These are phyloP conservation scores for Tylochromis polylepis DNA, from an alignment of 2,113 vertebrate genomes.

Conservation along the genomic window DNA sequence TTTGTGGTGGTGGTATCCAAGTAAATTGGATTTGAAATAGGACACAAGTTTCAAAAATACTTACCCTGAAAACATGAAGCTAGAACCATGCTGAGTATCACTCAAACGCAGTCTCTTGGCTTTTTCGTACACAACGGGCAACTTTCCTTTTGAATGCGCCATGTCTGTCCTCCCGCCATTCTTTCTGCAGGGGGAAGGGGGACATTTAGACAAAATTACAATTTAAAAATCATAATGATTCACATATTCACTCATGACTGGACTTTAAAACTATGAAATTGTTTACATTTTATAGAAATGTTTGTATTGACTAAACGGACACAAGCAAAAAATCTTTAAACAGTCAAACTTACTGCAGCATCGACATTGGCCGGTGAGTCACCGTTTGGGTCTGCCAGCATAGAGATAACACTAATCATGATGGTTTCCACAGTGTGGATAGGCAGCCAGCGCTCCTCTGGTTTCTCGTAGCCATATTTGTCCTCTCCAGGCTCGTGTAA, in stretches of 20 bases:
- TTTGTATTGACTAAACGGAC: not conserved
- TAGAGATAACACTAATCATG: conserved; percentile 99
- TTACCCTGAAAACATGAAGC: conserved; percentile 97
- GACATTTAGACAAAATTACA: not conserved
- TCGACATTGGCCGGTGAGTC: conserved; percentile 98
- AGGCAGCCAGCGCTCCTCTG: conserved; percentile 97
- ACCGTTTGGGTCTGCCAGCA: conserved; percentile 98
- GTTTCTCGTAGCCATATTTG: conserved; percentile 98
- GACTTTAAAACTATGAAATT: not conserved
- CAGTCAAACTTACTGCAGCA: conserved; percentile 84
- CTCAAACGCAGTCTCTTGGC: conserved; percentile 99
- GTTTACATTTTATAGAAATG: accelerated
- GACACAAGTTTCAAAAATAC: conserved; percentile 31
- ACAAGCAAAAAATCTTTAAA: not conserved
- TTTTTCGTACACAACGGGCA: conserved; percentile 99
- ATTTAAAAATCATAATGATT: not conserved
- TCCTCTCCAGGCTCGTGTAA: conserved; percentile 98
- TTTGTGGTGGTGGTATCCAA: not conserved
- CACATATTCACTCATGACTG: not conserved
- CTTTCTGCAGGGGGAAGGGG: conserved; percentile 80
- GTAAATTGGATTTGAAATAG: too few relatives aligned
- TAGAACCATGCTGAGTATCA: conserved; percentile 88
- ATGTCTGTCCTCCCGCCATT: conserved; percentile 98
- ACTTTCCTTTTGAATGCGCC: conserved; percentile 99
- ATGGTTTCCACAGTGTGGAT: conserved; percentile 99